A percentile compares a stretch with the other conserved stretches of the same genome.
These are phyloP conservation scores for Kryptolebias ocellatus DNA, from an alignment of 2,797 vertebrate species.

Conservation along the genomic window DNA sequence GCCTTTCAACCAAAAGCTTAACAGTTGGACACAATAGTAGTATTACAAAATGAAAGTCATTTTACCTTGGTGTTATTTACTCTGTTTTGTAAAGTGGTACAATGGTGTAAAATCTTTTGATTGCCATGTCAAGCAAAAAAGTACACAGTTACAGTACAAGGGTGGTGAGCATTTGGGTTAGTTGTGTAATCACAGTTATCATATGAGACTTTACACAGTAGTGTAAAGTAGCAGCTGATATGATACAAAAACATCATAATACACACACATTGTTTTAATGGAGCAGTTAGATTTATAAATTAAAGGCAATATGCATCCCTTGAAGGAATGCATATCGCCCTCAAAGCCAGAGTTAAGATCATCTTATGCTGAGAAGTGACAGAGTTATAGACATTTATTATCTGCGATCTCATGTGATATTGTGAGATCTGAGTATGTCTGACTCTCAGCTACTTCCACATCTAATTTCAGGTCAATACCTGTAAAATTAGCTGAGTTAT, in stretches of 20 bases:
- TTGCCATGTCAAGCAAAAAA: neutral
- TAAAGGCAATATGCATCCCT: too few relatives aligned
- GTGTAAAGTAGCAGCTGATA: conserved; percentile 12
- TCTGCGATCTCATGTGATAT: too few relatives aligned
- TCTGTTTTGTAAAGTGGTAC: neutral
- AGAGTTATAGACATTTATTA: too few relatives aligned
- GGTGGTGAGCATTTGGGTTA: neutral
- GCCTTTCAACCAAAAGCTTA: neutral
- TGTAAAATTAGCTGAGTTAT: too few relatives aligned
- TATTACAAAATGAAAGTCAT: neutral
- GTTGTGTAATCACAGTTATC: conserved; percentile 38
- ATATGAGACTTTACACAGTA: conserved; percentile 44
- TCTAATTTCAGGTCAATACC: too few relatives aligned
- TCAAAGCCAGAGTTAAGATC: too few relatives aligned
- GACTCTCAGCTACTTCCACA: too few relatives aligned
- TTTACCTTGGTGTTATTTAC: neutral
- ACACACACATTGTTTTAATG: conserved; percentile 7
- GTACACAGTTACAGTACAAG: neutral
- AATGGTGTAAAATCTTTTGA: neutral
- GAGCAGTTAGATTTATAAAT: neutral
- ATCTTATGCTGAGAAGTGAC: too few relatives aligned
- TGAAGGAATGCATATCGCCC: too few relatives aligned
- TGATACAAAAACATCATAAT: conserved; percentile 15
- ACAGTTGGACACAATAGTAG: neutral
- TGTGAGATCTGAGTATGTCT: too few relatives aligned